Evolutionary conservation across 2,113 vertebrate species (phyloP).

Genomic region (Rattus rattus): DNA sequence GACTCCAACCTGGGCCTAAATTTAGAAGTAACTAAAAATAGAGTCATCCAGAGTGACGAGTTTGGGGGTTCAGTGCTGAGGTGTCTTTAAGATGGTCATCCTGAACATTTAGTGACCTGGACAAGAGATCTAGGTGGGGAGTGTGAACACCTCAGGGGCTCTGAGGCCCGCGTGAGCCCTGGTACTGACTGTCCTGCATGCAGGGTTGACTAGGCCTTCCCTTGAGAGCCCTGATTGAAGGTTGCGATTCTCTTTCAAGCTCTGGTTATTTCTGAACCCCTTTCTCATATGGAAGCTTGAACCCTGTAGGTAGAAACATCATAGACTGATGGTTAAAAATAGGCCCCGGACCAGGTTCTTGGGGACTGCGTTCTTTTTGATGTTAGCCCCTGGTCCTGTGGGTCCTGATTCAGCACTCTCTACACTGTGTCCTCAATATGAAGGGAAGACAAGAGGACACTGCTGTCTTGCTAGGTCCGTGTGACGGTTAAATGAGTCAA

Average conservation of each 20-base stretch:
- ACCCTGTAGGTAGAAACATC: neutral
- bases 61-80: neutral
- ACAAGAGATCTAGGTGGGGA: neutral
- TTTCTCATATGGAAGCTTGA: neutral
- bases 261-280: neutral
- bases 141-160: rapidly evolving
- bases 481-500: neutral
- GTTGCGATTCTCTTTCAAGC: neutral
- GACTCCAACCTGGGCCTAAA: neutral
- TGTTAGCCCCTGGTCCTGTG: neutral
- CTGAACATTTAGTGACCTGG: neutral
- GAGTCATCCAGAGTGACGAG: neutral
- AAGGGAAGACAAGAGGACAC: neutral
- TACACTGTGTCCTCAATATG: neutral
- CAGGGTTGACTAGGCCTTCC: too few species aligned
- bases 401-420: neutral
- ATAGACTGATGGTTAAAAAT: neutral
- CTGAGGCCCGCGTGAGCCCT: rapidly evolving
- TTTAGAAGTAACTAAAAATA: constrained; percentile 42
- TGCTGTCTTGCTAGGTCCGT: neutral
- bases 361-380: neutral
- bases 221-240: too few species aligned
- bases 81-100: neutral
- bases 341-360: neutral
- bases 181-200: neutral